Evolutionary conservation across 1,140 invertebrate species (phyloP).

Genomic region (Helicoverpa zea): DNA sequence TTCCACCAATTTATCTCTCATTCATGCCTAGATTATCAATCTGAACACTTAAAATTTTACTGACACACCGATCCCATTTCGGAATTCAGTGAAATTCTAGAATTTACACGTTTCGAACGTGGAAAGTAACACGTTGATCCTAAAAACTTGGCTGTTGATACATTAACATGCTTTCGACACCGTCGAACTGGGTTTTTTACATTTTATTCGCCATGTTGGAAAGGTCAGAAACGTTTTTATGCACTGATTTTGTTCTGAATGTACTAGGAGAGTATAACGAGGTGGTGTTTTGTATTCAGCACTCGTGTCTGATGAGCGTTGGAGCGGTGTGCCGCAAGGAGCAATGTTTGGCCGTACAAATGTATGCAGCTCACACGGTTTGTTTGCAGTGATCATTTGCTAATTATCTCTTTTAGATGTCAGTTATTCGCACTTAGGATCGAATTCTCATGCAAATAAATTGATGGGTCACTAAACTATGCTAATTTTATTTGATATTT

Average conservation of each 20-base stretch:
- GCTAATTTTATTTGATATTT: slow-evolving; percentile 4
- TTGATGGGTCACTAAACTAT: neutral
- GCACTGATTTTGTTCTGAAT: slow-evolving; percentile 52
- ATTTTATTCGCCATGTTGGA: slow-evolving; percentile 36
- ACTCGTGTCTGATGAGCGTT: slow-evolving; percentile 66
- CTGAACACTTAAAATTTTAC: slow-evolving; percentile 34
- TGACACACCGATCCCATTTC: slow-evolving; percentile 21
- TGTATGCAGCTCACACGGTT: slow-evolving; percentile 13
- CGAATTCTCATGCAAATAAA: neutral
- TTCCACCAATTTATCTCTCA: neutral
- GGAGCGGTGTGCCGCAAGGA: slow-evolving; percentile 66
- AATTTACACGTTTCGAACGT: neutral
- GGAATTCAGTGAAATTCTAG: slow-evolving; percentile 38
- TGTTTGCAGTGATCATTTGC: slow-evolving; percentile 32
- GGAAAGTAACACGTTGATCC: slow-evolving; percentile 23
- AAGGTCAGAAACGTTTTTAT: slow-evolving; percentile 57
- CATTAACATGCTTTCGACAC: slow-evolving; percentile 48
- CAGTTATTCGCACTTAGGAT: slow-evolving; percentile 7
- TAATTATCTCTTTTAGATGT: slow-evolving; percentile 10
- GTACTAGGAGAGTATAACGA: slow-evolving; percentile 62
- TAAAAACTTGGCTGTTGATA: slow-evolving; percentile 7
- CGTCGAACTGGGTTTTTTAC: slow-evolving; percentile 28
- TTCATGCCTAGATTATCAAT: slow-evolving; percentile 15
- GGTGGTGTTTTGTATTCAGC: slow-evolving; percentile 69
- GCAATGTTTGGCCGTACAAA: slow-evolving; percentile 53